Base-by-base conservation (phyloP, 1,140 invertebrate species). In the Drosophila parvula region DNA sequence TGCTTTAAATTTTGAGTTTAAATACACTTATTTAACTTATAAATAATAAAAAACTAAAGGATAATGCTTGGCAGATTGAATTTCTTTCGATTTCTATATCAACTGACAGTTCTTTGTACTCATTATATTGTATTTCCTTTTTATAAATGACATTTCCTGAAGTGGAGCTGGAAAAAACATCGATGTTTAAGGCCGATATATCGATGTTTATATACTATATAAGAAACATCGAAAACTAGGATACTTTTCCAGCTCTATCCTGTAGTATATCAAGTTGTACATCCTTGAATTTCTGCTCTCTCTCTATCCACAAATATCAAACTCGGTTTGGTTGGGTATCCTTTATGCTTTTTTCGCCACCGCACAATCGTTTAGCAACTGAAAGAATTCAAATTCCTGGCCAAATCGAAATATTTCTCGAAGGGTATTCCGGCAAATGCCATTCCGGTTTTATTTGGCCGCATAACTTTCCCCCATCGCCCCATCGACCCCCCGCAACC, bases 401-500 rank as follows among this genome's bases (percentile, higher is more conserved):
- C 38, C 38, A 28, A 69, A 44, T 64, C 22, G 22, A 53, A 69
- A 55, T 69, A 38, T 44, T 34, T 30, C 4, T 12, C 22, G 22
- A 43, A 67, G 65, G 32, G 65, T 67, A 53, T 68, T 48, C 28
- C 32, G 44, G 56, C 62, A 36, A 65, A 65, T 63, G n/a, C 11
- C 47, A 28, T 44, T 12, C 10, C 16, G 44, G 38, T 67, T 55
- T 27, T 22, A 30, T 40, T 69, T 36, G 32, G 34, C 48, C 32
- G 64, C 67, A 70, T 69, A 70, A 68, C 63, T 45, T 70, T 68
- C 40, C 61, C 61, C 27, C 60, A 28, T 5, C 22, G 12, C 44
- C 18, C n/a, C n/a, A n/a, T n/a, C n/a, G n/a, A n/a, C n/a, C n/a
- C 8, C 12, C 16, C 12, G 4, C 11, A 4, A 11, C 18, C 63